A percentile compares a stretch with the other conserved stretches of the same genome.
Evolutionary conservation across 2,888 invertebrate species (phyloP).

Genomic region (Metellina segmentata): DNA sequence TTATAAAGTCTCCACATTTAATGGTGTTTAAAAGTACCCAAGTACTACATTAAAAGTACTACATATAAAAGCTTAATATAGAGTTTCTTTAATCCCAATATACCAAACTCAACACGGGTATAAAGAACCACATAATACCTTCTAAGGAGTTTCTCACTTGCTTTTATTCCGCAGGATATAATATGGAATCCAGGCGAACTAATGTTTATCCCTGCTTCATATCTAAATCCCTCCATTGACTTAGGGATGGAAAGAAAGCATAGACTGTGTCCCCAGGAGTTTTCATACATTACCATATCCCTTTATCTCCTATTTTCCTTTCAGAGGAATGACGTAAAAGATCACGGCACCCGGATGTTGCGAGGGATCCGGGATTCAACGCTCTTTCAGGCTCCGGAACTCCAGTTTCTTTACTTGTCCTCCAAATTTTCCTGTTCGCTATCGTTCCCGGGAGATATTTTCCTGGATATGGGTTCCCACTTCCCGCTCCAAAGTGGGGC

Average conservation of each 20-base stretch:
- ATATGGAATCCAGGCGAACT: neutral
- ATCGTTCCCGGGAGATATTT: constrained; percentile 67
- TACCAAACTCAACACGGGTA: neutral
- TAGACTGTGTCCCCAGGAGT: constrained; percentile 12
- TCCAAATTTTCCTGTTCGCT: constrained; percentile 58
- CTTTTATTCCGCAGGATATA: neutral
- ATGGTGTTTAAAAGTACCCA: no score
- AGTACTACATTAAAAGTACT: no score
- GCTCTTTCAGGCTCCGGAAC: constrained; percentile 37
- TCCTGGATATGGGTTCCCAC: constrained; percentile 49
- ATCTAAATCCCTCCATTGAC: constrained; percentile 38
- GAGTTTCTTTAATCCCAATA: neutral
- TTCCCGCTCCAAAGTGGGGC: constrained; percentile 6
- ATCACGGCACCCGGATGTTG: constrained; percentile 54
- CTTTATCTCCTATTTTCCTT: constrained; percentile 45
- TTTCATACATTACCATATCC: constrained; percentile 62
- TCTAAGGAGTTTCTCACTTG: neutral
- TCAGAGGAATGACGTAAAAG: constrained; percentile 45
- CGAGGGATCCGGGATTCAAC: constrained; percentile 20
- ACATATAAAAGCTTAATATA: neutral
- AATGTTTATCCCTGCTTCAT: constrained; percentile 12
- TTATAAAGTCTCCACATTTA: no score
- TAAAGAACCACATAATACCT: neutral
- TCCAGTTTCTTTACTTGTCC: constrained; percentile 46
- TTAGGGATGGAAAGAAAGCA: constrained; percentile 20